A percentile compares a stretch with the other conserved stretches of the same genome.
Conservation (phyloP, 2,888 invertebrate genomes). For the Perdita meconis region DNA sequence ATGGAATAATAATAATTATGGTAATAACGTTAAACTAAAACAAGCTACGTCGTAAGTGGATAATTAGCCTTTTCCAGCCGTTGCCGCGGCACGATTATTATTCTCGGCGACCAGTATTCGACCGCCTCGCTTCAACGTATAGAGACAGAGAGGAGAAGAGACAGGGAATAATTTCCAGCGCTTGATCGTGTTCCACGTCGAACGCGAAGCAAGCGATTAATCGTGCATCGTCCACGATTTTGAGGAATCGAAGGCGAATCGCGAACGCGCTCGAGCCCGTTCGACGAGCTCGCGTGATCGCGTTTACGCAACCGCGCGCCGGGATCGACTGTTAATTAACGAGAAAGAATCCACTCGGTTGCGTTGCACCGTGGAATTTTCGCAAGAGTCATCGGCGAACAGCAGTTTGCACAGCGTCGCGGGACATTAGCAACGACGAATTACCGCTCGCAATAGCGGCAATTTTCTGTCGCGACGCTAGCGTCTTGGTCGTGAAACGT, state of each 20-base stretch:
- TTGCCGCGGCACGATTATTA: constrained; percentile 71
- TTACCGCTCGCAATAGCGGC: constrained; percentile 64
- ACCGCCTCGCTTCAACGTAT: constrained; percentile 8
- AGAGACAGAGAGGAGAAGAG: neutral
- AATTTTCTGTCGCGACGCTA: constrained; percentile 57
- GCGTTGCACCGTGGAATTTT: constrained; percentile 1
- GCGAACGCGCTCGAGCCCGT: neutral
- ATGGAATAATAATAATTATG: constrained; percentile 16
- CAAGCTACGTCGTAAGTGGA: constrained; percentile 74
- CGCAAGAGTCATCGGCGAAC: constrained; percentile 9
- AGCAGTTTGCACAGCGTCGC: constrained; percentile 23
- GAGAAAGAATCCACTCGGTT: constrained; percentile 5
- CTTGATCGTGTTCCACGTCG: constrained; percentile 30
- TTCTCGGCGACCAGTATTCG: constrained; percentile 62
- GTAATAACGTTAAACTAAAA: constrained; percentile 65
- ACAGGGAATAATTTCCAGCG: neutral
- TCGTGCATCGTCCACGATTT: no score
- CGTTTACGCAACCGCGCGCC: constrained; percentile 23
- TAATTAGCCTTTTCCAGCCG: constrained; percentile 75
- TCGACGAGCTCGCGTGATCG: constrained; percentile 12
- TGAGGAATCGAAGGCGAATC: no score
- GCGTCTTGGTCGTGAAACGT: constrained; percentile 54
- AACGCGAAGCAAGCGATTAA: constrained; percentile 30
- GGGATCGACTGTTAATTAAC: constrained; percentile 27
- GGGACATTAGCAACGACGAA: constrained; percentile 62